Evolutionary conservation across 2,797 vertebrate species (phyloP), one percentile per base, ranked within the genome.

Genomic region (Sebastes baramenuke): DNA sequence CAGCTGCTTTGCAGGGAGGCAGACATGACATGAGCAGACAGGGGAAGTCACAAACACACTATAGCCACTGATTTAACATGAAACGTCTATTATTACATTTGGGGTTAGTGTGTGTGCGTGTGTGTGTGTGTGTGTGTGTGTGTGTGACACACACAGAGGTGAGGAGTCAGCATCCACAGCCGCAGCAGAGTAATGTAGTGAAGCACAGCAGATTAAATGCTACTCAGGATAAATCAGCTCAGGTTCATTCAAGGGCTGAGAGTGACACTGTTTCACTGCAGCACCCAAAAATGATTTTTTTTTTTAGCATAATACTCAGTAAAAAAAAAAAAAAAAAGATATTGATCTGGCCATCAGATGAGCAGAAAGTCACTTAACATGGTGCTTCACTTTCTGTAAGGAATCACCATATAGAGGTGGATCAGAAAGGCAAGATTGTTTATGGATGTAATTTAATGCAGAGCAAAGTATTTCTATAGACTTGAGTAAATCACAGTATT

Each of bases 151-250:
- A 61, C 36, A 73, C 9, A 79, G 75, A 83, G 84, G 77, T 84
- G 82, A 88, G 75, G 83, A 87, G 88, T 91, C 87, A 91, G 87
- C 88, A 83, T 69, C 83, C 52, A 56, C 70, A 82, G 83, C 80
- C 76, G 81, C 69, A 81, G 73, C 77, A 81, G 80, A 88, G 77
- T 77, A 80, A 89, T 83, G 81, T 89, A 72, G 82, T 89, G 84
- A 81, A 87, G 86, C 88, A 82, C 86, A 86, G 89, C 90, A 91
- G 79, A 93, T 89, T 85, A 92, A 92, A 87, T 87, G 89, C 87
- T 88, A 78, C 89, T 92, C 87, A 81, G 90, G 85, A 90, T 89
- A 89, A 90, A 91, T 92, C 84, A 91, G 75, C 80, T 52, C 81
- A 86, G 92, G 90, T 90, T 90, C 88, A 90, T 79, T 84, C 68